Conservation (phyloP, 2,113 vertebrate species). For the Thalassarche chlororhynchos region DNA sequence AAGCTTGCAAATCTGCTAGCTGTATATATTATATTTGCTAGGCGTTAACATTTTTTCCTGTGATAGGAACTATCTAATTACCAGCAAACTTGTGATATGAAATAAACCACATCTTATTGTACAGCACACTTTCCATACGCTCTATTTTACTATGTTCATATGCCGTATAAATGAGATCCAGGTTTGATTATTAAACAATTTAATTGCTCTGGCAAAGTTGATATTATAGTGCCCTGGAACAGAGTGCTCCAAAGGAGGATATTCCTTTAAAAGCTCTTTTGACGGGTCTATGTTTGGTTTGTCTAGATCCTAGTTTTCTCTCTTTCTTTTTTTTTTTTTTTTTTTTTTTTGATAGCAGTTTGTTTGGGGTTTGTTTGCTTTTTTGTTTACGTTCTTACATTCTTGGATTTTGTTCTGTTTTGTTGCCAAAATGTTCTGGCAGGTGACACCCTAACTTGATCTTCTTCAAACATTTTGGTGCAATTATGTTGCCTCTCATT, state of each 20-base stretch:
- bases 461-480: constrained; percentile 42
- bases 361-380: background rate
- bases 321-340: background rate
- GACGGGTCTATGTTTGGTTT: background rate
- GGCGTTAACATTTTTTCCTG: constrained; percentile 12
- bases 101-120: constrained; percentile 40
- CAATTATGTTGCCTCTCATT: constrained; percentile 20
- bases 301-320: background rate
- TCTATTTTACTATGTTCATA: background rate
- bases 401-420: background rate
- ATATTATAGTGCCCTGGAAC: background rate
- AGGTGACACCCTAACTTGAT: constrained; percentile 42
- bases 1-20: background rate
- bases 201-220: constrained; percentile 26
- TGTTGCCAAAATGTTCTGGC: constrained; percentile 3
- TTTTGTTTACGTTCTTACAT: background rate
- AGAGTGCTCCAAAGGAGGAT: background rate
- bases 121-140: background rate
- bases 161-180: constrained; percentile 19
- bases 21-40: background rate
- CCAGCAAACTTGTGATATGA: constrained; percentile 12
- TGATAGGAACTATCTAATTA: constrained; percentile 30
- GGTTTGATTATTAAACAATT: constrained; percentile 12
- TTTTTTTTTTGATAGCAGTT: background rate
- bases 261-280: constrained; percentile 11